Base-by-base conservation (phyloP, 1,140 invertebrate genomes). In the Amphibalanus amphitrite region DNA sequence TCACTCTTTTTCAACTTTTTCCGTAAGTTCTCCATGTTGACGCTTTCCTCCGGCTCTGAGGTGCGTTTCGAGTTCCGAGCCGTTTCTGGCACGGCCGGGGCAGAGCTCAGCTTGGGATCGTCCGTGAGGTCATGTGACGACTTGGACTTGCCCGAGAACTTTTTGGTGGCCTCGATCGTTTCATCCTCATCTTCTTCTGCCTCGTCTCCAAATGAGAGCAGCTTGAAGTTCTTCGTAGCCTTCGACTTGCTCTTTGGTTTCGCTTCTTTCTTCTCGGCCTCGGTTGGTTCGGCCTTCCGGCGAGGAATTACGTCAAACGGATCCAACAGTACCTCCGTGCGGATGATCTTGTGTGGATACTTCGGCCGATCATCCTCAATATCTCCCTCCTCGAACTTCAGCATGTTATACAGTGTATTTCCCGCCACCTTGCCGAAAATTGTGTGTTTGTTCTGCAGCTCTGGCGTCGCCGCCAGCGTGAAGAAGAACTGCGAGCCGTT, bases 401-500 rank as follows among this genome's bases (percentile, higher is more conserved):
- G 80, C 85, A 99, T 91, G 80, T 99, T 99, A 80, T 90, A 99
- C 67, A 99, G 82, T 3, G 97, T 99, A 78, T 97, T 89, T 3
- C 97, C 97, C 25, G 88, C 88, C 26, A 98, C 89, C 84, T 98
- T 98, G 33, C 93, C 97, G 85, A 99, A 99, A 72, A 99, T 90
- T 0, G 97, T 99, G 79, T 99, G 95, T 79, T 98, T 98, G 75
- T 93, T 95, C 78, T 97, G 90, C 28, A 99, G 83, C 77, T 99
- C 95, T 25, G 91, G 91, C n/a, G 93, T 89, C 26, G 81, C 69
- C 0, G 89, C 92, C 59, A 99, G 83, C 0, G 97, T 99, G 75
- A 99, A 97, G 80, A 99, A 99, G 80, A 99, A 99, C 79, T 99
- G 97, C 28, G 94, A 97, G 6, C 87, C 91, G 83, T 99, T 98